A percentile compares a stretch with the other conserved stretches of the same genome.
These are phyloP conservation scores for Myripristis murdjan DNA, from an alignment of 2,797 vertebrate genomes.

Conservation along the genomic window DNA sequence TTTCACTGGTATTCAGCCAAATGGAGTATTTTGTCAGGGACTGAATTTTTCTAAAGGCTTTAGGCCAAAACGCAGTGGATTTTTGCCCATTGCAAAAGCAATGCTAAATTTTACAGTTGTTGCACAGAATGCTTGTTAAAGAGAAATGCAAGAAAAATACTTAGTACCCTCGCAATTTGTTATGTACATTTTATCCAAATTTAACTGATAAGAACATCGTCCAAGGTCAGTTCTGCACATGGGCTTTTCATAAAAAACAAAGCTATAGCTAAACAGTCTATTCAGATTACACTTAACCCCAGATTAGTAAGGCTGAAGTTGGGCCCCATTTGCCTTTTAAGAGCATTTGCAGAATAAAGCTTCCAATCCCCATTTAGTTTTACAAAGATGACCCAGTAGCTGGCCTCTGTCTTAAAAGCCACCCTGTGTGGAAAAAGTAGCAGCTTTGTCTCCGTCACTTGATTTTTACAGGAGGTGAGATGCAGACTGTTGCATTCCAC, in stretches of 20 bases:
- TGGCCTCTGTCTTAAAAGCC: conserved; percentile 46
- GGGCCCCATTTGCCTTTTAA: not conserved
- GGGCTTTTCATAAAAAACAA: not conserved
- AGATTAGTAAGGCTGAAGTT: not conserved
- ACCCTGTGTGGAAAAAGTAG: conserved; percentile 48
- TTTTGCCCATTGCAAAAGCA: too few species aligned
- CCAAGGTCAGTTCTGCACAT: not conserved
- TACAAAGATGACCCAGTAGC: conserved; percentile 44
- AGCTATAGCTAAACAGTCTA: not conserved
- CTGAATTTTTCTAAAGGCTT: not conserved
- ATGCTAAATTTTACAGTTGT: not conserved
- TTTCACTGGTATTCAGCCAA: not conserved
- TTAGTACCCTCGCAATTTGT: not conserved
- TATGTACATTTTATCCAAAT: not conserved
- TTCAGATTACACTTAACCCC: not conserved
- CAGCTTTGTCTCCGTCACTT: conserved; percentile 34
- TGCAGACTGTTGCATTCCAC: conserved; percentile 75
- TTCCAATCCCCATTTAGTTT: conserved; percentile 42
- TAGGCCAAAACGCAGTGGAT: not conserved
- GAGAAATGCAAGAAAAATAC: not conserved
- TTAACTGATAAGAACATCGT: not conserved
- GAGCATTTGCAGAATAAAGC: conserved; percentile 31
- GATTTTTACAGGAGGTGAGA: conserved; percentile 56
- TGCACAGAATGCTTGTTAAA: not conserved
- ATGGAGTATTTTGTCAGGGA: not conserved